Percentiles rank a stretch among this genome's conserved stretches.
phyloP scores from a whole-genome alignment of 2,113 vertebrate species.

The Ranitomeya imitator region DNA sequence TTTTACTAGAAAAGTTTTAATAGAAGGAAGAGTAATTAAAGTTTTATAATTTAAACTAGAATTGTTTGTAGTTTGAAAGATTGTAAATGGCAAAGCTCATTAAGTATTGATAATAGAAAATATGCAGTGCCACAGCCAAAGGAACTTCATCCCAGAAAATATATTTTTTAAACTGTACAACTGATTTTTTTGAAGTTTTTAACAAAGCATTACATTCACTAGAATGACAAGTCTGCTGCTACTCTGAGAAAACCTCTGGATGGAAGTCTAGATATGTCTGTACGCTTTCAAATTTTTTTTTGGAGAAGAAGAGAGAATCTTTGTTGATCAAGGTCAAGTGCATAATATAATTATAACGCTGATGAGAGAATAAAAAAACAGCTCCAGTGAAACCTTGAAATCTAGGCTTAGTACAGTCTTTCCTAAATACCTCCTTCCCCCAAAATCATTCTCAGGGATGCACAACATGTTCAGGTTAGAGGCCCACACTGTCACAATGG shows the following conservation, averaged over 20 bases:
- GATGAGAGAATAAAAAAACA: neutral
- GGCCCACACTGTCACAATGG: too few relatives aligned
- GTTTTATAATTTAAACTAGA: neutral
- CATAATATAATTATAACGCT: neutral
- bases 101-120: slow-evolving; percentile 37
- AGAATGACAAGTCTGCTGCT: neutral
- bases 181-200: neutral
- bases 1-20: neutral
- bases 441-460: neutral
- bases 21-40: slow-evolving; percentile 23
- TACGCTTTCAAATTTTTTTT: neutral
- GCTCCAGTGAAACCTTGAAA: neutral
- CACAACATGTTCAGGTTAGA: too few relatives aligned
- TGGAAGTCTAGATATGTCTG: neutral
- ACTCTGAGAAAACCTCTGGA: neutral
- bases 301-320: neutral
- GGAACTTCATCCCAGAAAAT: neutral
- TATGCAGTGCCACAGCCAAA: neutral
- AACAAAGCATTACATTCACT: neutral
- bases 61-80: neutral
- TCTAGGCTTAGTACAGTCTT: neutral
- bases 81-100: slow-evolving; percentile 8
- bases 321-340: neutral
- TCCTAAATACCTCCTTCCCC: neutral
- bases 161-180: slow-evolving; percentile 15